These are phyloP conservation scores for Fulica atra DNA, from an alignment of 2,113 vertebrate genomes.

Conservation along the genomic window DNA sequence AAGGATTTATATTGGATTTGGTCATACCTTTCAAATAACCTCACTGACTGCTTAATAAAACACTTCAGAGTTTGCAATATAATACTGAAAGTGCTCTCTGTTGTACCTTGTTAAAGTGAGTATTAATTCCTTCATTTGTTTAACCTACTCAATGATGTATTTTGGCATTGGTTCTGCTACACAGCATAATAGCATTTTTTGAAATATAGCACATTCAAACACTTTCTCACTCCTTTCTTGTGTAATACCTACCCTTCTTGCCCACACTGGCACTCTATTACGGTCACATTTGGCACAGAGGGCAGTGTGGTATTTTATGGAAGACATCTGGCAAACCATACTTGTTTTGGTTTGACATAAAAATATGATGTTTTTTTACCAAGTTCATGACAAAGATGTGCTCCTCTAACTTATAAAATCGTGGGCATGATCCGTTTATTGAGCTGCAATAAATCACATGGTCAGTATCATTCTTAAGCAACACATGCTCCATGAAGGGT, in stretches of 20 bases:
- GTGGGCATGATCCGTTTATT: neutral
- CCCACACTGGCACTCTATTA: neutral
- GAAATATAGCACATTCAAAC: neutral
- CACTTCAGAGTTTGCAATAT: neutral
- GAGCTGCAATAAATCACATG: neutral
- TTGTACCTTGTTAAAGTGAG: neutral
- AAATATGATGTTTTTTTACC: neutral
- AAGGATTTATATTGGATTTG: neutral
- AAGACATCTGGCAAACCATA: neutral
- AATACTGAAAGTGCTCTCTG: neutral
- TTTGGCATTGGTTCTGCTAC: neutral
- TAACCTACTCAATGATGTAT: neutral
- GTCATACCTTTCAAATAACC: neutral
- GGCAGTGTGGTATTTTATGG: neutral
- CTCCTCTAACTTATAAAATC: neutral
- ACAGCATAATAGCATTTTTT: neutral
- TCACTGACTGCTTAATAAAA: constrained; percentile 22
- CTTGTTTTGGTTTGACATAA: neutral
- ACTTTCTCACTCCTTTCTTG: neutral
- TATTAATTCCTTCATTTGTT: neutral
- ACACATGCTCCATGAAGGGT: neutral
- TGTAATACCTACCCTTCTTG: neutral
- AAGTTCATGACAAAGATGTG: neutral
- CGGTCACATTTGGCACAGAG: neutral
- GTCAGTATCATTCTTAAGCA: neutral